Percentiles rank a stretch among this genome's conserved stretches.
Conservation (phyloP, 92 coral and sea anemone genomes). For the Porites divaricata region DNA sequence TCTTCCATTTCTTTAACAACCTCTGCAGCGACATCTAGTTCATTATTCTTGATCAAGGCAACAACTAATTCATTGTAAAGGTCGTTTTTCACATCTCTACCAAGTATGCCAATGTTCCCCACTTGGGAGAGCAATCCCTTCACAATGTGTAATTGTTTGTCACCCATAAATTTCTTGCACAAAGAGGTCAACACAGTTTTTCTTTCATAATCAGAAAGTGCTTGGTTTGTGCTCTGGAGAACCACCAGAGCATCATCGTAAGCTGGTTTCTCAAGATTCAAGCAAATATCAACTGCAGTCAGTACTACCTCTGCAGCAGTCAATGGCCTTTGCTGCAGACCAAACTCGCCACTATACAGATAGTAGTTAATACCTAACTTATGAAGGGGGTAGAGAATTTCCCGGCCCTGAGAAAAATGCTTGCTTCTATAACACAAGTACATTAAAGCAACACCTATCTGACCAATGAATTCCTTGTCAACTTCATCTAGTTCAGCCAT, state of each 20-base stretch:
- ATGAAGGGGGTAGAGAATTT: slow-evolving; percentile 74
- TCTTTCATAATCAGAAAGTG: slow-evolving; percentile 34
- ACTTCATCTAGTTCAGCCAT: slow-evolving; percentile 42
- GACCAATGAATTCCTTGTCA: slow-evolving; percentile 70
- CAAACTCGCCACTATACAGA: slow-evolving; percentile 52
- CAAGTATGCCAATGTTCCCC: slow-evolving; percentile 72
- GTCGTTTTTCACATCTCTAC: slow-evolving; percentile 35
- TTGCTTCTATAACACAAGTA: slow-evolving; percentile 42
- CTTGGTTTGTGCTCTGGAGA: slow-evolving; percentile 70
- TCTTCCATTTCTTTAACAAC: slow-evolving; percentile 62
- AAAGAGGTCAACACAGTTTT: slow-evolving; percentile 39
- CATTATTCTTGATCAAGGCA: slow-evolving; percentile 48
- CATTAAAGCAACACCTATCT: slow-evolving; percentile 82
- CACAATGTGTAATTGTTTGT: slow-evolving; percentile 43
- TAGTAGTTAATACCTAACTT: slow-evolving; percentile 70
- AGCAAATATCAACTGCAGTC: slow-evolving; percentile 81
- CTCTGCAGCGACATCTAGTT: slow-evolving; percentile 58
- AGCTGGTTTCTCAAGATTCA: slow-evolving; percentile 61
- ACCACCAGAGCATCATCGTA: slow-evolving; percentile 78
- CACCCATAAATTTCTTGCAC: slow-evolving; percentile 40
- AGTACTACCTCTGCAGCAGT: slow-evolving; percentile 65
- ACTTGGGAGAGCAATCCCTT: slow-evolving; percentile 59
- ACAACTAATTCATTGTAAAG: slow-evolving; percentile 71
- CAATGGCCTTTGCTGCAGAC: slow-evolving; percentile 47
- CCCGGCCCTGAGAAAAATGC: slow-evolving; percentile 64